A percentile compares a stretch with the other conserved stretches of the same genome.
These are phyloP conservation scores for Chaenodraco wilsoni DNA, from an alignment of 2,797 vertebrate species.

Conservation along the genomic window DNA sequence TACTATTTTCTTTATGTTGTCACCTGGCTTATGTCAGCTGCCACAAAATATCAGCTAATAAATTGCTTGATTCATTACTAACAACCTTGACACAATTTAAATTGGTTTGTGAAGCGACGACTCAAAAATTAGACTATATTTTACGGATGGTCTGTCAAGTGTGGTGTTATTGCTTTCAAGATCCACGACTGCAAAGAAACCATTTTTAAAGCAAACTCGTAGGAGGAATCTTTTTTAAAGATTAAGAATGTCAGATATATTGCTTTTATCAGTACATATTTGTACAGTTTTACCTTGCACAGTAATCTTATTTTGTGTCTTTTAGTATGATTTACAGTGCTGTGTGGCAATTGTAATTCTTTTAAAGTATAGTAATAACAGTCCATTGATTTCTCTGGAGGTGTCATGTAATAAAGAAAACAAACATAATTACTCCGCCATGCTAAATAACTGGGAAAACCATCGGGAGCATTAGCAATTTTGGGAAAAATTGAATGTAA, in stretches of 20 bases:
- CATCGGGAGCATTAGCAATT: background rate
- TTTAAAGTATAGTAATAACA: slow-evolving; percentile 6
- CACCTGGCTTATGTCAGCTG: background rate
- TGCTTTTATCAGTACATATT: background rate
- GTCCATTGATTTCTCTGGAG: slow-evolving; percentile 1
- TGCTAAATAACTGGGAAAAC: slow-evolving; percentile 3
- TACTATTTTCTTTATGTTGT: background rate
- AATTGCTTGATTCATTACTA: background rate
- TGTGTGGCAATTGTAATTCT: background rate
- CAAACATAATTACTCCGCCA: background rate
- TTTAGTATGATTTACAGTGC: slow-evolving; percentile 4
- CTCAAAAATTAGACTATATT: background rate
- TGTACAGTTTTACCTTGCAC: background rate
- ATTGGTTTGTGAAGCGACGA: background rate
- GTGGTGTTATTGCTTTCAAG: background rate
- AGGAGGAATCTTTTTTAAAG: background rate
- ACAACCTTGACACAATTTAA: background rate
- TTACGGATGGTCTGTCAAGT: background rate
- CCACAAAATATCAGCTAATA: background rate
- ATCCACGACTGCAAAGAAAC: background rate
- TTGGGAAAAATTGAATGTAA: slow-evolving; percentile 4
- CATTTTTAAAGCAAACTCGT: no score
- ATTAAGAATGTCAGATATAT: background rate
- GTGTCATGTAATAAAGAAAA: background rate
- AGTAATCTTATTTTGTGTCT: background rate